Base-by-base conservation (phyloP, 2,113 vertebrate species). In the Chloropsis cyanopogon region DNA sequence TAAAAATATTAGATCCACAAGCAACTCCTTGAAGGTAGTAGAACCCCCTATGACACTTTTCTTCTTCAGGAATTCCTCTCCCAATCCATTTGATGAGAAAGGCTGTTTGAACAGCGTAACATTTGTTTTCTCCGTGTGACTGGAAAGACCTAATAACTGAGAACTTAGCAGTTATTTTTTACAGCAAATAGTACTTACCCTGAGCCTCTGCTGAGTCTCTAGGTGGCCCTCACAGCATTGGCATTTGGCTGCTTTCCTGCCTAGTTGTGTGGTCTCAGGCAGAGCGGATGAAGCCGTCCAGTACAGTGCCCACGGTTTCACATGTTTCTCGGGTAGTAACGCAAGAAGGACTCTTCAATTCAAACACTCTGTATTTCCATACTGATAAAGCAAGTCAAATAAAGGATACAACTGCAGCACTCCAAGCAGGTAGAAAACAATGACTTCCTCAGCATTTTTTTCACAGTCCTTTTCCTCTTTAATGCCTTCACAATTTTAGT, bases 181-280 rank as follows among this genome's bases (percentile, higher is more conserved):
- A 66, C 12, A 78, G 90, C 47, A 49, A 59, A 29, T 20, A 41
- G 59, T 60, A 22, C 88, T 94, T 53, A 89, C 31, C 46, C 84
- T 6, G 37, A 88, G 82, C 90, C 76, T 82, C 63, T 71, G 20
- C 72, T 65, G 90, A 78, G 76, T 86, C 64, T 78, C 82, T 66
- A 86, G 85, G 80, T 90, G 86, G 94, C 88, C 71, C 79, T 95
- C 54, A 29, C 29, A 78, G 39, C 12, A 1, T 2, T 68, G 88
- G 77, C 77, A 50, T 89, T 89, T 96, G 65, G 60, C 85, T 85
- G 82, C 66, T 91, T 94, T 91, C 88, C 88, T 88, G 76, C 69
- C 80, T 86, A 56, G 69, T 24, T 95, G 85, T 85, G 87, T 95
- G 85, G 94, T 92, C 91, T 90, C 54, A 22, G 88, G 91, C 93